Base-by-base conservation (phyloP, 2,113 vertebrate genomes). In the Percopsis transmontana region DNA sequence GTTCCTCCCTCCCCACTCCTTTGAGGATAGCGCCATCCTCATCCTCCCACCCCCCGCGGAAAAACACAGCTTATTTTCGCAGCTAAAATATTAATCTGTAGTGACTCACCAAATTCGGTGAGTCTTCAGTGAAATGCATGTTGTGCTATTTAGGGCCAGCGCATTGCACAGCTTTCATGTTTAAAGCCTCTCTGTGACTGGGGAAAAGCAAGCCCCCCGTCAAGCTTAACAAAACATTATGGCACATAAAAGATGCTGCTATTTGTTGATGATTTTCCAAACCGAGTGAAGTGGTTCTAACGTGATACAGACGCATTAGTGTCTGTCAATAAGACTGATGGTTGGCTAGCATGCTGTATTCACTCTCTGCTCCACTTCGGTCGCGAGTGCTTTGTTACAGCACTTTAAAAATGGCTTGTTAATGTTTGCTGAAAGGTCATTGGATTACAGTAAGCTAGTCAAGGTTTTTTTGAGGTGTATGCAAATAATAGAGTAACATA, bases 21-120 rank as follows among this genome's bases (percentile, higher is more conserved):
- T 85, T 73, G 90, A 91, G 86, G 74, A 83, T 77, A 72, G 74
- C 66, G 66, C 73, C 77, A 47, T 88, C 27, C 2, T 16, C 18
- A 9, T 18, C 18, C 38, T 14, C 7, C 23, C 15, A 15, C 23
- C 45, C 16, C 24, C 7, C 8, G 5, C n/a, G 13, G 13, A 83
- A 84, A 84, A 90, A 88, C 85, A 57, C 84, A 78, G 87, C 2
- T 89, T 87, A 76, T 90, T 87, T 90, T 89, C 89, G 79, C 72
- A 74, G 79, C 86, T 84, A 82, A 92, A 88, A 88, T 92, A 92
- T 93, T 91, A 85, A 86, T 86, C 79, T 80, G 21, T 81, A 89
- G 89, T 93, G 89, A 92, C 87, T 90, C 85, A 84, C 88, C 77
- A 81, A 51, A 73, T 85, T 74, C 48, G 84, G 60, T 38, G 21